Evolutionary conservation across 2,797 vertebrate species (phyloP), one percentile per base, ranked within the genome.

Genomic region (Hapalemur alaotrensis): DNA sequence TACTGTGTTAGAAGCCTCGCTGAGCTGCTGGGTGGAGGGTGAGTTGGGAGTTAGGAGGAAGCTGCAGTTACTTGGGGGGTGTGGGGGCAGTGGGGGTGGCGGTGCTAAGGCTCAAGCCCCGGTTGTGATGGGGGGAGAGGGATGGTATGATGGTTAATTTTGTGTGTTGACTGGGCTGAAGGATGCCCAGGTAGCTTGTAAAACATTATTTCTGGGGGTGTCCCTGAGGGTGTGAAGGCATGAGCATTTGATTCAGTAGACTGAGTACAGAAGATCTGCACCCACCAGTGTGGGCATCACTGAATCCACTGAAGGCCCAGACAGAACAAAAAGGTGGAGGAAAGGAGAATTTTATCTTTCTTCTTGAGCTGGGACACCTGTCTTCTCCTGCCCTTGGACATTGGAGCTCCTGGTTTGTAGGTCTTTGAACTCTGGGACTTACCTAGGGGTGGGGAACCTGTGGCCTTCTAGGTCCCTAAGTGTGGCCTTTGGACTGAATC

Each of bases 1-100:
- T 5, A 1, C n/a, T 11, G 52, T 32, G 63, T 59, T 12, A 50
- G 46, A 22, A 35, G 35, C 50, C 8, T 25, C 4, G 57, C 54
- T 14, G 43, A 41, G 48, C 76, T 91, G 43, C 54, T 3, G 2
- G 15, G 35, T 1, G 65, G 76, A 35, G 25, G 32, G 32, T 20
- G 25, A 30, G 0, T 3, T 3, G 23, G 54, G 17, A 15, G 32
- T 7, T 5, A 79, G n/a, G 65, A 59, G 63, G 23, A 32, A 0
- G 10, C 11, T 35, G 32, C 43, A 12, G 41, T 23, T 28, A 25
- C n/a, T 25, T 28, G 15, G 65, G 43, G 65, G 43, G 43, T 1
- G 4, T 14, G 48, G 48, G 48, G 48, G 2, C 0, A 12, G 12
- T 1, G 7, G 48, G 48, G 48, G 61, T 46, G 69, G 43, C 20